phyloP scores from a whole-genome alignment of 1,140 invertebrate species.

The Melipona quadrifasciata region DNA sequence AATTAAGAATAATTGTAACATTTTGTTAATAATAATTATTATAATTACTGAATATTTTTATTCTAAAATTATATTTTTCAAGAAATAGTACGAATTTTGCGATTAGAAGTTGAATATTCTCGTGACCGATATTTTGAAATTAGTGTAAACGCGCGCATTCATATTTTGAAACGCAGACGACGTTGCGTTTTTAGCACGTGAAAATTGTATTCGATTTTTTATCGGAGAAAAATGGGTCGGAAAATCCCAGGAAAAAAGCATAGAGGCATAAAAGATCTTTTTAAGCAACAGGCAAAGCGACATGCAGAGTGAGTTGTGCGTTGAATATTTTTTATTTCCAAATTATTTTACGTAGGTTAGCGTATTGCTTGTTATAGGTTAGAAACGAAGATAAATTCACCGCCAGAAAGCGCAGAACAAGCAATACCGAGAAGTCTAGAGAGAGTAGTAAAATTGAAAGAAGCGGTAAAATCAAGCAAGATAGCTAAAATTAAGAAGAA shows the following conservation, averaged over 20 bases:
- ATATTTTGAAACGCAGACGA: not conserved
- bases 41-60: not conserved
- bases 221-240: conserved; percentile 83
- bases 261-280: conserved; percentile 86
- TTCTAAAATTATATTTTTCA: not conserved
- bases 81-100: not conserved
- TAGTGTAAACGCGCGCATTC: not conserved
- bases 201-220: not conserved
- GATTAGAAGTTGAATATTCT: not conserved
- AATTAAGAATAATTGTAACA: not conserved
- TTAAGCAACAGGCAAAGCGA: conserved; percentile 84
- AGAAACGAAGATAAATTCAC: conserved; percentile 85
- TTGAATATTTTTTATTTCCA: conserved; percentile 33
- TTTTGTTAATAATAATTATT: not conserved
- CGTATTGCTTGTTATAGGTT: conserved; percentile 81
- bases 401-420: conserved; percentile 85
- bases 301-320: conserved; percentile 81
- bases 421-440: conserved; percentile 85
- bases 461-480: conserved; percentile 77
- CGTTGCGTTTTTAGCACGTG: conserved; percentile 8
- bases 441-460: conserved; percentile 83
- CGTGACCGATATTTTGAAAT: not conserved
- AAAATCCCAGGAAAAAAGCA: conserved; percentile 90
- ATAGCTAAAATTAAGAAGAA: conserved; percentile 70
- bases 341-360: conserved; percentile 26